A percentile compares a stretch with the other conserved stretches of the same genome.
phyloP scores from a whole-genome alignment of 2,113 vertebrate species.

The Campylorhamphus procurvoides region DNA sequence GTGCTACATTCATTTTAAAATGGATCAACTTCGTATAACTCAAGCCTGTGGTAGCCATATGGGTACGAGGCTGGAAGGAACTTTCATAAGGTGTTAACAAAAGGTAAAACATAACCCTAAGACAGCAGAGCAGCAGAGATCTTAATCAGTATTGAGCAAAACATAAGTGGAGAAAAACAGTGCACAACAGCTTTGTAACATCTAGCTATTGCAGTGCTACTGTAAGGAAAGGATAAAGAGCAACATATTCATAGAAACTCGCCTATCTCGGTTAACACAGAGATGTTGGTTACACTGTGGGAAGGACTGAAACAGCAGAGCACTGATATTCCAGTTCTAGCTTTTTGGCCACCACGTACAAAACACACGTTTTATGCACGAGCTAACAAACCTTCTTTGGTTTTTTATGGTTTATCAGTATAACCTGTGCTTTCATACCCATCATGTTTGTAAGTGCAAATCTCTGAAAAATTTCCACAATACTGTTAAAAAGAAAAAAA shows the following conservation, averaged over 20 bases:
- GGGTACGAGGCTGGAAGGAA: background rate
- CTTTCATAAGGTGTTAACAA: background rate
- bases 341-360: background rate
- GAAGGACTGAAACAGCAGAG: background rate
- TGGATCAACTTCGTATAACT: background rate
- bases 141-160: background rate
- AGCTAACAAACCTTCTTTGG: background rate
- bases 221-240: background rate
- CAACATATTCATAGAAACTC: background rate
- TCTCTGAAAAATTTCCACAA: slow-evolving; percentile 11
- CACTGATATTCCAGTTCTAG: background rate
- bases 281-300: background rate
- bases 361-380: background rate
- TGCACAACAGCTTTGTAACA: background rate
- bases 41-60: background rate
- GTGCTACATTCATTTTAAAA: background rate
- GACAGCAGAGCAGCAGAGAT: background rate
- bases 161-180: background rate
- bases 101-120: background rate
- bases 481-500: slow-evolving; percentile 21
- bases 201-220: background rate
- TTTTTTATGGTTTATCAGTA: background rate
- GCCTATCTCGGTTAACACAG: background rate
- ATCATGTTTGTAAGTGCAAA: background rate
- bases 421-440: background rate